These are phyloP conservation scores for Pogonus chalceus DNA, from an alignment of 1,140 invertebrate species.

Conservation along the genomic window DNA sequence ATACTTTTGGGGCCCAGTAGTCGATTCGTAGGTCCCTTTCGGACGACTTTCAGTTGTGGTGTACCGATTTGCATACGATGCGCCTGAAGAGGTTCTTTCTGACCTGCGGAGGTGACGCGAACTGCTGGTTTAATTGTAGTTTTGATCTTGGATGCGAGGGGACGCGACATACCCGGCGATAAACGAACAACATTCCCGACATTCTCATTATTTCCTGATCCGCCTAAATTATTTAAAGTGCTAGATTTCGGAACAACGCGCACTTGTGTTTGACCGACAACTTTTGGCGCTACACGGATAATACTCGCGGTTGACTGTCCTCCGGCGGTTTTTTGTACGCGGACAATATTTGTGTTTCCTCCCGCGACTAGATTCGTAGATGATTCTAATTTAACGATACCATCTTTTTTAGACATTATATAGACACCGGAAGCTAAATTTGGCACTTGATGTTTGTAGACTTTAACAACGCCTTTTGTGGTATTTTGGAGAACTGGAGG, in stretches of 20 bases:
- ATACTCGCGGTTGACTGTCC: background rate
- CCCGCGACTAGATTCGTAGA: background rate
- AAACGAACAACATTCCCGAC: background rate
- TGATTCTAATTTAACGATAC: constrained; percentile 50
- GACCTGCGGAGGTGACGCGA: background rate
- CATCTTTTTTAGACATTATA: constrained; percentile 64
- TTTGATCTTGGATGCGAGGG: background rate
- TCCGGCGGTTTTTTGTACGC: background rate
- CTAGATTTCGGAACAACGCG: constrained; percentile 17
- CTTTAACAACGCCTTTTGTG: constrained; percentile 60
- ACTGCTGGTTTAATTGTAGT: background rate
- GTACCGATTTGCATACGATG: constrained; percentile 1
- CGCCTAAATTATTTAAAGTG: background rate
- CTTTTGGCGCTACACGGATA: background rate
- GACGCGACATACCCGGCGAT: background rate
- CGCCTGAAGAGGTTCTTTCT: background rate
- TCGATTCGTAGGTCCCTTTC: background rate
- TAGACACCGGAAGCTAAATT: constrained; percentile 56
- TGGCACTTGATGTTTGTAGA: constrained; percentile 62
- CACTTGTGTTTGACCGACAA: constrained; percentile 30
- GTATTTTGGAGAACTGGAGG: constrained; percentile 38
- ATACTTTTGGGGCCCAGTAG: background rate
- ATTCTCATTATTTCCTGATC: too few species aligned
- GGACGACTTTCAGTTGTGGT: background rate
- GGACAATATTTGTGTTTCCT: background rate